Evolutionary conservation across 2,888 invertebrate genomes (phyloP).

Genomic region (Alviniconcha strummeri): DNA sequence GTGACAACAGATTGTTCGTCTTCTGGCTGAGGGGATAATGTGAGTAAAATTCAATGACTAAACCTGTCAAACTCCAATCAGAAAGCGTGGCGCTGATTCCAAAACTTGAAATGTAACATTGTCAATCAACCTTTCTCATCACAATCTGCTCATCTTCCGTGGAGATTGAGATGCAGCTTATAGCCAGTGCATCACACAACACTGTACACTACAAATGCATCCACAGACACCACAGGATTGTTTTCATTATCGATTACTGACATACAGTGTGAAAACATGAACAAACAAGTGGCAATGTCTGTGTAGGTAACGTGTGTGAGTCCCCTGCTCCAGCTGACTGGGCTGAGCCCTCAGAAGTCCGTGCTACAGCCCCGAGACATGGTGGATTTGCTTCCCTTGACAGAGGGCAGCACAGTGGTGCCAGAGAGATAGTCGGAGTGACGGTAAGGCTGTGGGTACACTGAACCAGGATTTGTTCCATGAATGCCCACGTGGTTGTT

Average conservation of each 20-base stretch:
- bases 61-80: too few species aligned
- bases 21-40: too few species aligned
- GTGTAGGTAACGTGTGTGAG: neutral
- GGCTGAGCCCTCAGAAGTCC: constrained; percentile 28
- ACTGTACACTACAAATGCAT: too few species aligned
- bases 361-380: constrained; percentile 42
- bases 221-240: too few species aligned
- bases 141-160: too few species aligned
- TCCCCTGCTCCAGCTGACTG: neutral
- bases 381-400: constrained; percentile 29
- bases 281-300: neutral
- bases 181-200: too few species aligned
- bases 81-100: too few species aligned
- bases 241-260: neutral
- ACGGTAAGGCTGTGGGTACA: constrained; percentile 33
- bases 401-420: constrained; percentile 29
- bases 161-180: too few species aligned
- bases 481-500: constrained; percentile 31
- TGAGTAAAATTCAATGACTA: too few species aligned
- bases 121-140: too few species aligned
- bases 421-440: constrained; percentile 32
- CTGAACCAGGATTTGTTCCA: constrained; percentile 15
- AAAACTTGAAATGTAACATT: too few species aligned
- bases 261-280: neutral
- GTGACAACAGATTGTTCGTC: too few species aligned